Base-by-base conservation (phyloP, 2,113 vertebrate species). In the Xiphophorus maculatus region DNA sequence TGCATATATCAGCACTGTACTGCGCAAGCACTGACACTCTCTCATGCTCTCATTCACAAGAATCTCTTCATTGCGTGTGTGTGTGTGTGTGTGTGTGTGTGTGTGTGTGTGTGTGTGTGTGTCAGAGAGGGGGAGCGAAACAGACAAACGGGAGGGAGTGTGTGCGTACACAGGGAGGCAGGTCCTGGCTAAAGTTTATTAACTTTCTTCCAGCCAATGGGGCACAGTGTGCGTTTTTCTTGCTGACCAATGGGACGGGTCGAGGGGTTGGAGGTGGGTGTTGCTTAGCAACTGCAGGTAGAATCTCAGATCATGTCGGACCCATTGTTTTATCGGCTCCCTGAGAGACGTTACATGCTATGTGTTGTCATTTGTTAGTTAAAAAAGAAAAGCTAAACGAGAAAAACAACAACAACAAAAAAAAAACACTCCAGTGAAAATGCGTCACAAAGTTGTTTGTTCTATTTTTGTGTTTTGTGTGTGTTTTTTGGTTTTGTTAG, bases 211-310 rank as follows among this genome's bases (percentile, higher is more conserved):
- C 42, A 92, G 92, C 94, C 94, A 95, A 95, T 95, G 58, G 86
- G 92, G 83, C 40, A 80, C 84, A 76, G 81, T 86, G 89, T 91
- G 88, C 91, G 92, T 93, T 91, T 89, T 92, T 86, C 89, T 86
- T 71, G 74, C 88, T 90, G 88, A 92, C 94, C 92, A 95, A 95
- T 95, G 83, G 90, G 90, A 84, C 83, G 80, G 85, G 87, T 81
- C 73, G 87, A 93, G 92, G 93, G 91, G 90, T 91, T 91, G 93
- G 93, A 94, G 91, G 93, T 92, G 92, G 93, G 93, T 94, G 94
- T 95, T 95, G 94, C 94, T 94, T 95, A 94, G 94, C 94, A 95
- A 95, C 94, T 94, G 94, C 94, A 94, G 94, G 94, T 94, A 95
- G 93, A 94, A 94, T 94, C 93, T 92, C 85, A 90, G 89, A 94